Evolutionary conservation across 2,888 invertebrate species (phyloP).

Genomic region (Amorpha juglandis): DNA sequence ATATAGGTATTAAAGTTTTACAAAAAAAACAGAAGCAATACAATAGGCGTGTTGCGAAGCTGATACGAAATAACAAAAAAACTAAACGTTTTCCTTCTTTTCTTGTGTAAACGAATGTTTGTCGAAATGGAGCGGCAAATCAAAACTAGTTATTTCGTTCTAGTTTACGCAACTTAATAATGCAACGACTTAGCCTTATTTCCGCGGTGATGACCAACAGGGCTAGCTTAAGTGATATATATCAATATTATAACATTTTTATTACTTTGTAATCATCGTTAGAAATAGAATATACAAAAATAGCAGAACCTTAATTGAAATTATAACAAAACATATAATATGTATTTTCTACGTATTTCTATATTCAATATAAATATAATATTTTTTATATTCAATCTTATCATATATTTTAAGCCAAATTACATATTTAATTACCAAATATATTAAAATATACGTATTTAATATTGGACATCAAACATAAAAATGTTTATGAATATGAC

Average conservation of each 20-base stretch:
- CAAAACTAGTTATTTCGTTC: conserved; percentile 66
- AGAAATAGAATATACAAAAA: not conserved
- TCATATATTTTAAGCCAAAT: too few relatives aligned
- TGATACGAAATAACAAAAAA: not conserved
- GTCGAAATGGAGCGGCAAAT: conserved; percentile 74
- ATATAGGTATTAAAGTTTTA: conserved; percentile 26
- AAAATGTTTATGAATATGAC: too few relatives aligned
- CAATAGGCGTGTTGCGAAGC: conserved; percentile 10
- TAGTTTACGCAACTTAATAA: conserved; percentile 73
- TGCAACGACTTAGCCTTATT: conserved; percentile 74
- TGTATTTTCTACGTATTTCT: too few relatives aligned
- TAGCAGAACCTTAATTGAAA: too few relatives aligned
- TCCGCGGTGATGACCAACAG: conserved; percentile 69
- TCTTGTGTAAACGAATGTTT: conserved; percentile 20
- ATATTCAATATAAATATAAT: too few relatives aligned
- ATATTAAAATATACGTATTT: too few relatives aligned
- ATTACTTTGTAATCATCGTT: not conserved
- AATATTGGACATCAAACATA: too few relatives aligned
- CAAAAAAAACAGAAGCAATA: too few relatives aligned
- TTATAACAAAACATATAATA: too few relatives aligned
- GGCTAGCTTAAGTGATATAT: conserved; percentile 55
- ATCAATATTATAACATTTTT: not conserved
- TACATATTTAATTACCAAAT: too few relatives aligned
- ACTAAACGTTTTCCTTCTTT: conserved; percentile 27
- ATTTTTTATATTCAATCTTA: too few relatives aligned